Base-by-base conservation (phyloP, 2,888 invertebrate genomes). In the Diplazon laetatorius region DNA sequence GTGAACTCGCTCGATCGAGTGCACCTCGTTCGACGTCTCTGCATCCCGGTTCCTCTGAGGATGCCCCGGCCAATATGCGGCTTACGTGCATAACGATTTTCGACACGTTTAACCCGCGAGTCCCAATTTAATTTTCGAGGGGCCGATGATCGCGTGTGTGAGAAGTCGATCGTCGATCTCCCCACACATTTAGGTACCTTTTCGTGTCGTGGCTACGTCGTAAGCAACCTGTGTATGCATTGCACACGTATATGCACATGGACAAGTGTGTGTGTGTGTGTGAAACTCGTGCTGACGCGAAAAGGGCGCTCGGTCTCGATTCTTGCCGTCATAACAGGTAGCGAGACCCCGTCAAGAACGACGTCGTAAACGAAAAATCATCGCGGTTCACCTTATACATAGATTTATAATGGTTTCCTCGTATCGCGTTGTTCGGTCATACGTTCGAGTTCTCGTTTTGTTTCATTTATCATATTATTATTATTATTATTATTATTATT, bases 251-350 rank as follows among this genome's bases (percentile, higher is more conserved):
- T 14, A n/a, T n/a, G n/a, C n/a, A n/a, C n/a, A n/a, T n/a, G n/a
- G n/a, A n/a, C n/a, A n/a, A n/a, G n/a, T n/a, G n/a, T n/a, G n/a
- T n/a, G n/a, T n/a, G n/a, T n/a, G n/a, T n/a, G n/a, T n/a, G 5
- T 10, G 5, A n/a, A 20, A 39, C 50, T 37, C 44, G 42, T 63
- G 48, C 63, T 57, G 22, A 48, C 65, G 55, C 30, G 46, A 46
- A 16, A 30, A 5, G 6, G 2, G 6, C 30, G 30, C 30, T 30
- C 6, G 42, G 46, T 62, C 59, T 52, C 48, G 62, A 46, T 62
- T 69, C 73, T 9, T 2, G 30, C 63, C 69, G 74, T 78, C 82
- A 76, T 69, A 82, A 80, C 76, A 82, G 78, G 80, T 78, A 76
- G 20, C 16, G 80, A 60, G 22, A n/a, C 60, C 55, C 42, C 37